These are phyloP conservation scores for Hyperoplus lanceolatus DNA, from an alignment of 2,797 vertebrate genomes.

Conservation along the genomic window DNA sequence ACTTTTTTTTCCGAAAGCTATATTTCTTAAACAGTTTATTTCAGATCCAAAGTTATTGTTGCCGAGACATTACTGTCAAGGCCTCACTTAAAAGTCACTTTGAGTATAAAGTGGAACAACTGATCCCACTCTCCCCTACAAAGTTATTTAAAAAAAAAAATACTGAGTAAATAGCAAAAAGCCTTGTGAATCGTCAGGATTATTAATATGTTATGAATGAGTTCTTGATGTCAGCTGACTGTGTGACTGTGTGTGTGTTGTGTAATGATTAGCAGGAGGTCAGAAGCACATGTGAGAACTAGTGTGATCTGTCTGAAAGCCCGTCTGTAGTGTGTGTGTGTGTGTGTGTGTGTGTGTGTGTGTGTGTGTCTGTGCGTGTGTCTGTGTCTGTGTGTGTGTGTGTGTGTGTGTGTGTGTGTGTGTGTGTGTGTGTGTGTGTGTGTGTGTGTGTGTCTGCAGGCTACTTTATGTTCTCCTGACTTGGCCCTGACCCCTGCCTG, in stretches of 20 bases:
- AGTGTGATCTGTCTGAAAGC: conserved; percentile 40
- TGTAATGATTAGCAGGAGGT: conserved; percentile 20
- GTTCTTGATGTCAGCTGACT: background rate
- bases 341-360: conserved; percentile 45
- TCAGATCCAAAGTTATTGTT: too few relatives aligned
- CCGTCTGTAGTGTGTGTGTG: conserved; percentile 24
- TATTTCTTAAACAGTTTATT: too few relatives aligned
- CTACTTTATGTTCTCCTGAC: conserved; percentile 52
- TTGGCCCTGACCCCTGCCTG: conserved; percentile 72
- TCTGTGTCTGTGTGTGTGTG: too few relatives aligned
- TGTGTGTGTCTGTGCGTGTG: conserved; percentile 29
- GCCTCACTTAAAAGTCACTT: too few relatives aligned
- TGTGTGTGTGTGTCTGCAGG: conserved; percentile 11
- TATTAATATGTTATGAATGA: background rate
- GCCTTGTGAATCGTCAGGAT: background rate
- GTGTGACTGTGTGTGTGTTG: conserved; percentile 10
- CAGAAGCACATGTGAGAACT: conserved; percentile 29
- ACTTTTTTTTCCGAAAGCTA: too few relatives aligned
- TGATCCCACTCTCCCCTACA: too few relatives aligned
- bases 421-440: too few relatives aligned
- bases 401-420: too few relatives aligned
- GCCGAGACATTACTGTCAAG: too few relatives aligned
- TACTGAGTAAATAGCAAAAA: too few relatives aligned
- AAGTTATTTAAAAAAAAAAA: too few relatives aligned
- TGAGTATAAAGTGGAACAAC: too few relatives aligned